Evolutionary conservation across 2,113 vertebrate species (phyloP).

Genomic region (Speoplatyrhinus poulsoni): DNA sequence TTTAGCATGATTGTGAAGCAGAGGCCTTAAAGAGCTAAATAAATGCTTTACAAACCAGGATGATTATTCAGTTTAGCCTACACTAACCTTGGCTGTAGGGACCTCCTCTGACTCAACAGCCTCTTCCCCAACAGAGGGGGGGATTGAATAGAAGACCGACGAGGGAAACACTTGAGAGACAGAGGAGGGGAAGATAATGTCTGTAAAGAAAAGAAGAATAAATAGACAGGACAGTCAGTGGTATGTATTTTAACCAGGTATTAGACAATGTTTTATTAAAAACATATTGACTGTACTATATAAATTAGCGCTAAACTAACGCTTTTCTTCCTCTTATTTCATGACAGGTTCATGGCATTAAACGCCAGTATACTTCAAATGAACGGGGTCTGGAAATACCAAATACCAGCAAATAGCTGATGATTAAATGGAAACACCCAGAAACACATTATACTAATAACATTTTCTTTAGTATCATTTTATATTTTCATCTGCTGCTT

Average conservation of each 20-base stretch:
- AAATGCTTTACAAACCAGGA: not conserved
- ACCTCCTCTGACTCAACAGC: not conserved
- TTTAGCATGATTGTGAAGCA: not conserved
- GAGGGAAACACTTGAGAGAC: not conserved
- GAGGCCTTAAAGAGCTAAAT: not conserved
- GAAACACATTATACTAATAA: no score
- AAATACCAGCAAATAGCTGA: no score
- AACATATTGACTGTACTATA: no score
- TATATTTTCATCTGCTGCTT: not conserved
- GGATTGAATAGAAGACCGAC: not conserved
- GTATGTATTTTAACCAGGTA: no score
- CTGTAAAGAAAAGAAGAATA: not conserved
- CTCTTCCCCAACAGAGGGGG: not conserved
- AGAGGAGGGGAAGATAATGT: not conserved
- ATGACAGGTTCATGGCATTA: no score
- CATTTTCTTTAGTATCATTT: not conserved
- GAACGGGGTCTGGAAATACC: not conserved
- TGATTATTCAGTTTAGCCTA: not conserved
- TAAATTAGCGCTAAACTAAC: no score
- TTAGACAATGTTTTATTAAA: no score
- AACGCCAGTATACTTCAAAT: no score
- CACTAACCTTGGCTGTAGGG: not conserved
- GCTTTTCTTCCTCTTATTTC: no score
- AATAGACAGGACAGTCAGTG: not conserved
- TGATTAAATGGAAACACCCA: no score